Evolutionary conservation across 2,888 invertebrate species (phyloP), one percentile per base, ranked within the genome.

Genomic region (Drosophila mercatorum): DNA sequence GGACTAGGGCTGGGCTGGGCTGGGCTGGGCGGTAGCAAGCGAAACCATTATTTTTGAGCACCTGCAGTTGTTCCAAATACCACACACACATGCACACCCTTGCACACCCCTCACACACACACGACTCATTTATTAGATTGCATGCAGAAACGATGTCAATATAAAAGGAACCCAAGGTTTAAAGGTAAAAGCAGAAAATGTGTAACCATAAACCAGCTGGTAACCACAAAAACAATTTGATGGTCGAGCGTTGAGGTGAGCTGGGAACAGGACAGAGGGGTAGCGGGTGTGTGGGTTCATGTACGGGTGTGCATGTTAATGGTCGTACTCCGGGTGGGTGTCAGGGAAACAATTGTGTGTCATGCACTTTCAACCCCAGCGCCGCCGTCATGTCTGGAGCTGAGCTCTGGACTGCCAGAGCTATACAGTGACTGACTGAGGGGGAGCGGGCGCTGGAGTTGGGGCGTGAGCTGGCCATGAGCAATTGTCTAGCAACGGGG

Each of bases 311-410:
- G 78, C 87, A 86, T 56, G 82, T 78, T 75, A 87, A 87, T 81
- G 81, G 74, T 61, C 67, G 49, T 12, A 17, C 12, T 51, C 36
- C 46, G 62, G 40, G 53, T 22, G 53, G 61, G 52, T 31, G 73
- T 62, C 55, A 59, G 82, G 68, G 70, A 67, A 69, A 70, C 81
- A 73, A 87, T 89, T 88, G 84, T 90, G 78, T 90, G 90, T 87
- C 90, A 89, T 87, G 87, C 82, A 90, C 90, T 90, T 87, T 84
- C 87, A 80, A 87, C 90, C 89, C 90, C 79, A 74, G 75, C 80
- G 78, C 52, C 80, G 78, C 52, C 74, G 68, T 68, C 72, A 59
- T 76, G 80, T 80, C 80, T 80, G 72, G 28, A 56, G 26, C 72
- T 47, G 47, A 8, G 49, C 10, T 17, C 65, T 31, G 53, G 41